phyloP scores from a whole-genome alignment of 2,797 vertebrate genomes.

The Chlorospingus semifuscus region DNA sequence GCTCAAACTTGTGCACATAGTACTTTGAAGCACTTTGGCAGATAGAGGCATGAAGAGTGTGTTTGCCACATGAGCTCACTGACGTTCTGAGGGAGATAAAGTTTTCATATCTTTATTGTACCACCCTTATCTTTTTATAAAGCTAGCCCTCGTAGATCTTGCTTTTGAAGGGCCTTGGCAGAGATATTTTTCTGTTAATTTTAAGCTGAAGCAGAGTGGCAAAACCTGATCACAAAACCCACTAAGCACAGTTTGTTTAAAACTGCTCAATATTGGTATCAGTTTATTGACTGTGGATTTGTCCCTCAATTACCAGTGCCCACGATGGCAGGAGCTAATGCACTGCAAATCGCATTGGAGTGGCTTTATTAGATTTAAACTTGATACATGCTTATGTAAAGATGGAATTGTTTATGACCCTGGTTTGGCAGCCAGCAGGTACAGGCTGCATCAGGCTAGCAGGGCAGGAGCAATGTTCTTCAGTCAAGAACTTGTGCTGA shows the following conservation, averaged over 20 bases:
- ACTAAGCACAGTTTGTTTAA: background rate
- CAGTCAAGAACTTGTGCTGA: background rate
- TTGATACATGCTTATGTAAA: background rate
- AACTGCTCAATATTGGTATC: background rate
- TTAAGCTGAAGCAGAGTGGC: background rate
- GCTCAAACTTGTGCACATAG: background rate
- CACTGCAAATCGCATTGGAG: background rate
- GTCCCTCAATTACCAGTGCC: background rate
- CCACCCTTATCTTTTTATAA: conserved; percentile 33
- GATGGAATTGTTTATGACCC: background rate
- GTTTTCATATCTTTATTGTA: conserved; percentile 43
- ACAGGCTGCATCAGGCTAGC: background rate
- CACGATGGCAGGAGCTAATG: background rate
- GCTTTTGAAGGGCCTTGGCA: conserved; percentile 32
- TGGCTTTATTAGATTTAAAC: conserved; percentile 20
- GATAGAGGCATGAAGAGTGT: background rate
- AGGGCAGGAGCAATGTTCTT: background rate
- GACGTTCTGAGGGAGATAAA: conserved; percentile 3
- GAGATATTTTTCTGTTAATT: conserved; percentile 37
- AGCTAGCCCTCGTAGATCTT: background rate
- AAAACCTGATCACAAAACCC: background rate
- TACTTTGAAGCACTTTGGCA: background rate
- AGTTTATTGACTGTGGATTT: conserved; percentile 34
- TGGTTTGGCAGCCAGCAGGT: background rate
- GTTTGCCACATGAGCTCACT: background rate